These are phyloP conservation scores for Digitonthophagus gazella DNA, from an alignment of 2,888 invertebrate species.

Conservation along the genomic window DNA sequence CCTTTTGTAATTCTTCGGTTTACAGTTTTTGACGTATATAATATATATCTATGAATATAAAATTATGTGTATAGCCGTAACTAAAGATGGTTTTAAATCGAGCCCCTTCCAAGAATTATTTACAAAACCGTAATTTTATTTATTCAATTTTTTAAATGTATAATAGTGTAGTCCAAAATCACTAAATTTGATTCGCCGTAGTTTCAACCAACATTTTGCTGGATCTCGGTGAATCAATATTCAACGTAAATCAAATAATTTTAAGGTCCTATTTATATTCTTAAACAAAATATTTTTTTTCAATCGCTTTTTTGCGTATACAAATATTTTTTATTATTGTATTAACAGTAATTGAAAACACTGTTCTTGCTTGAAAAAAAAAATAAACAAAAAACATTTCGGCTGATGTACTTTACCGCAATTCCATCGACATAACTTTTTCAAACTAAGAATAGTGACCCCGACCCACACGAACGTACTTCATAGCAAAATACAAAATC, in stretches of 20 bases:
- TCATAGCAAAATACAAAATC: slow-evolving; percentile 21
- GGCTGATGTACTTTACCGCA: background rate
- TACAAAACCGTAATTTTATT: background rate
- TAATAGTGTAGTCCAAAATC: background rate
- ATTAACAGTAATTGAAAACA: slow-evolving; percentile 2
- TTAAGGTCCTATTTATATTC: slow-evolving; percentile 6
- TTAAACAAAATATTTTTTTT: slow-evolving; percentile 1
- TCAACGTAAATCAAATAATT: background rate
- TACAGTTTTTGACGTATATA: slow-evolving; percentile 15
- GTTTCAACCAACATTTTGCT: no score
- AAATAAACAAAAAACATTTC: background rate
- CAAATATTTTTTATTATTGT: slow-evolving; percentile 9
- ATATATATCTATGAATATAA: slow-evolving; percentile 12
- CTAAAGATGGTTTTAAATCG: background rate
- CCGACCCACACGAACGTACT: slow-evolving; percentile 9
- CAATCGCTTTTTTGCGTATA: slow-evolving; percentile 4
- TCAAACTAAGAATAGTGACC: slow-evolving; percentile 3
- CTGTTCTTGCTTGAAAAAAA: slow-evolving; percentile 17
- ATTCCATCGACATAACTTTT: background rate
- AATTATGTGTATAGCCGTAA: background rate
- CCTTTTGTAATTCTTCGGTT: background rate
- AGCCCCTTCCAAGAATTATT: background rate
- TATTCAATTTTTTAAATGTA: background rate
- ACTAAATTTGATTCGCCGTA: background rate
- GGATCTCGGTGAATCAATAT: background rate